phyloP scores from a whole-genome alignment of 2,888 invertebrate genomes.

The Sarcophaga carnaria region DNA sequence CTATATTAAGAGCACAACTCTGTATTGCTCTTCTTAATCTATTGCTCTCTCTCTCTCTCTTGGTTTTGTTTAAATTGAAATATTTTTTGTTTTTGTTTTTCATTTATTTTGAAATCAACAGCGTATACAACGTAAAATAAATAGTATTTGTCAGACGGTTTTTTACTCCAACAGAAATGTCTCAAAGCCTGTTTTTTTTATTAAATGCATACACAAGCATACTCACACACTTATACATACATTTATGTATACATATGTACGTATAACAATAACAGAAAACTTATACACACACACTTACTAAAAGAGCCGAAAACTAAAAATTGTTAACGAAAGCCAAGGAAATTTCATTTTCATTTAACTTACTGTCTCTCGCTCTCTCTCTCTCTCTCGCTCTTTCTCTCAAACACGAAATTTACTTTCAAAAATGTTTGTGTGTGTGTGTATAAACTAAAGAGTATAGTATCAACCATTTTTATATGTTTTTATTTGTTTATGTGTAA shows the following conservation, averaged over 20 bases:
- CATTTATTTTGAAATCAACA: not conserved
- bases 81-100: not conserved
- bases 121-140: too few relatives aligned
- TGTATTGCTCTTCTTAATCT: too few relatives aligned
- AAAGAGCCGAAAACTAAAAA: conserved; percentile 49
- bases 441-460: too few relatives aligned
- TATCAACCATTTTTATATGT: not conserved
- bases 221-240: not conserved
- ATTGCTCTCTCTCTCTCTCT: too few relatives aligned
- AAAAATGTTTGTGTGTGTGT: too few relatives aligned
- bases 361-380: not conserved
- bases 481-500: conserved; percentile 8
- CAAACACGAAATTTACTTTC: too few relatives aligned
- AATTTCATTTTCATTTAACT: conserved; percentile 68
- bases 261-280: not conserved
- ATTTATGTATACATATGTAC: not conserved
- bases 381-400: not conserved
- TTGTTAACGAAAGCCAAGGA: conserved; percentile 49
- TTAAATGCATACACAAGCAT: too few relatives aligned
- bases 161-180: not conserved
- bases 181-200: too few relatives aligned
- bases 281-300: not conserved
- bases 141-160: not conserved
- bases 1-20: too few relatives aligned
- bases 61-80: not conserved